phyloP scores from a whole-genome alignment of 2,113 vertebrate species.

The Sorex fumeus region DNA sequence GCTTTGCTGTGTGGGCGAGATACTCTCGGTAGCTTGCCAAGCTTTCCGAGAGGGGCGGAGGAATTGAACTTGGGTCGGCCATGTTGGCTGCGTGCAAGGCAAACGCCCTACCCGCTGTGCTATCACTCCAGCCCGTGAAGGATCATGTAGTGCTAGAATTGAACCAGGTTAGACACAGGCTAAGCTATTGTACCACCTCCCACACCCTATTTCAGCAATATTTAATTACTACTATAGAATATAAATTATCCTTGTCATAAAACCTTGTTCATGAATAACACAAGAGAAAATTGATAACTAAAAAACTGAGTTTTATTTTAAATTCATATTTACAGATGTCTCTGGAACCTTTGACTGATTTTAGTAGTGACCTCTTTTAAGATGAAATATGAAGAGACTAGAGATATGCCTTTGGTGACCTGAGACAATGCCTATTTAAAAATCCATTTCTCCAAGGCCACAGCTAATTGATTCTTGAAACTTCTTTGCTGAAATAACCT shows the following conservation, averaged over 20 bases:
- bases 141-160: not conserved
- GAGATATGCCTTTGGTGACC: constrained; percentile 51
- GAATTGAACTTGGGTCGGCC: too few species aligned
- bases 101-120: too few species aligned
- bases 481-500: constrained; percentile 69
- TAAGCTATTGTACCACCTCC: too few species aligned
- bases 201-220: not conserved
- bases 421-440: constrained; percentile 68
- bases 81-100: too few species aligned
- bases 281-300: not conserved
- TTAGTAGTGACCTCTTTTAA: constrained; percentile 67
- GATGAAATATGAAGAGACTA: constrained; percentile 56
- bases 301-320: not conserved
- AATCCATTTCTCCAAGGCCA: constrained; percentile 68
- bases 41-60: too few species aligned
- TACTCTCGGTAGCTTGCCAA: too few species aligned
- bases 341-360: constrained; percentile 60
- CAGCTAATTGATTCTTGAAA: constrained; percentile 72
- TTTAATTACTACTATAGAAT: not conserved
- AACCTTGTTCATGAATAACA: constrained; percentile 32
- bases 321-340: not conserved
- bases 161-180: not conserved
- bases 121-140: too few species aligned
- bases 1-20: too few species aligned
- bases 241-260: not conserved